Base-by-base conservation (phyloP, 2,888 invertebrate genomes). In the Dorcus hopei region DNA sequence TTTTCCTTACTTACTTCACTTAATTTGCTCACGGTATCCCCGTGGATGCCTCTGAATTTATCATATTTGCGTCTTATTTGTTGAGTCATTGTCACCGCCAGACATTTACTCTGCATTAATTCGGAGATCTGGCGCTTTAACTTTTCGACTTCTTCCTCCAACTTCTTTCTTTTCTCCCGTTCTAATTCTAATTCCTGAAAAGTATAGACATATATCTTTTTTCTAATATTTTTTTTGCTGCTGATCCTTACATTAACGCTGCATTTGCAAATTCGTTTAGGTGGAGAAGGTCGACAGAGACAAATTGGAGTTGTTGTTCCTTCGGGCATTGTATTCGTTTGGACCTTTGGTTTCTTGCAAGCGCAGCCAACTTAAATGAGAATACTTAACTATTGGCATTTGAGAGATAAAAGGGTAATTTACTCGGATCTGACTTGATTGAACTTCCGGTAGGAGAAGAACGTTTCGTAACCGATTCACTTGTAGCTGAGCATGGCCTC, bases 51-150 rank as follows among this genome's bases (percentile, higher is more conserved):
- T 19, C 52, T 54, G 16, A 65, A 19, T 14, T 59, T 50, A 38
- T 64, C 64, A 26, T 62, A 62, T 48, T 64, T 64, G 3, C 54
- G 45, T 53, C 62, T 62, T 14, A 64, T 51, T n/a, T 63, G 59
- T 43, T 63, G 59, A 3, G 58, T 61, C 51, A 58, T 57, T 4
- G 53, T 60, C 8, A 61, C 33, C 6, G 64, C 65, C 39, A 50
- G 55, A 9, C 52, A 38, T 51, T 64, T 62, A 11, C 58, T 62
- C 38, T 62, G 48, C 47, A 58, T 57, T 14, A 61, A 39, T 41
- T 56, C 55, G 11, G 47, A 49, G 7, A 68, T 38, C 45, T 64
- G 51, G 7, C 40, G 23, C 38, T 57, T 61, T 41, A 61, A 42
- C 23, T 48, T 50, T 3, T 39, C 43, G 9, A 64, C 50, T 50